These are phyloP conservation scores for Oophaga pumilio DNA, from an alignment of 2,113 vertebrate genomes.

Conservation along the genomic window DNA sequence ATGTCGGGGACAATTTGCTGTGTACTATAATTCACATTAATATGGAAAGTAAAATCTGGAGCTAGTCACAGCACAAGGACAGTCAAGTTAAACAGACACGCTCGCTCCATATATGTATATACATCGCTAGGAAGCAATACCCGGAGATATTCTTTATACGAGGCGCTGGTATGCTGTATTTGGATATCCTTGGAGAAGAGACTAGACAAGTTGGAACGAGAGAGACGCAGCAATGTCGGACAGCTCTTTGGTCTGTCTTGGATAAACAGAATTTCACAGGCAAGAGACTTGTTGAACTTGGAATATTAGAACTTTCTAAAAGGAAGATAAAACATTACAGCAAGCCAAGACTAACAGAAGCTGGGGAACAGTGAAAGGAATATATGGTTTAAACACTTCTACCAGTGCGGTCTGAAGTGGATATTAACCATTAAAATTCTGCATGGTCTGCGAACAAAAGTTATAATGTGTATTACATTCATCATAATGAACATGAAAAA, in stretches of 20 bases:
- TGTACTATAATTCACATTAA: slow-evolving; percentile 4
- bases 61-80: slow-evolving; percentile 16
- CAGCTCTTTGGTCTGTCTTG: not conserved
- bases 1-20: not conserved
- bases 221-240: not conserved
- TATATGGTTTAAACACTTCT: slow-evolving; percentile 8
- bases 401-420: not conserved
- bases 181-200: not conserved
- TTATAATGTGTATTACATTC: not conserved
- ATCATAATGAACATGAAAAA: not conserved
- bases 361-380: slow-evolving; percentile 13
- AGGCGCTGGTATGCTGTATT: slow-evolving; percentile 34
- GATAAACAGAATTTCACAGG: slow-evolving; percentile 43
- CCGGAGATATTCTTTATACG: not conserved
- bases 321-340: slow-evolving; percentile 33
- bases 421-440: not conserved
- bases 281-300: slow-evolving; percentile 44
- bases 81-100: slow-evolving; percentile 4
- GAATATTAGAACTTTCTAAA: slow-evolving; percentile 38
- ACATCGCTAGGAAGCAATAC: not conserved
- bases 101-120: slow-evolving; percentile 31
- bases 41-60: slow-evolving; percentile 36
- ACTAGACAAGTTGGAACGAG: slow-evolving; percentile 18
- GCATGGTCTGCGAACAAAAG: not conserved
- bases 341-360: slow-evolving; percentile 40